phyloP scores from a whole-genome alignment of 2,797 vertebrate species.

The Ibycter americanus region DNA sequence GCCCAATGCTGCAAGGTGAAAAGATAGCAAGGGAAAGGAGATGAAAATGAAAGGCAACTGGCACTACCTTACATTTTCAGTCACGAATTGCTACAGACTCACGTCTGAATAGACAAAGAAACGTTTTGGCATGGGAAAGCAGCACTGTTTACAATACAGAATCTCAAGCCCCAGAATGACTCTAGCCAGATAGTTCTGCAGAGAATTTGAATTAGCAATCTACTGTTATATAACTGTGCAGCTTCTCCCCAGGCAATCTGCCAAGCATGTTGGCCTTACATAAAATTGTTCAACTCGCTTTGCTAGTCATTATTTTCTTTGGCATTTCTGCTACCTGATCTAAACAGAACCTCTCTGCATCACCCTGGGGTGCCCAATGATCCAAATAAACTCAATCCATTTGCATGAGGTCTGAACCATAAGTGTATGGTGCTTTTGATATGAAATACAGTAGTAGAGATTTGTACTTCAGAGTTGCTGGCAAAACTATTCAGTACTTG shows the following conservation, averaged over 20 bases:
- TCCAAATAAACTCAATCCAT: not conserved
- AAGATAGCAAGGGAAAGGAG: not conserved
- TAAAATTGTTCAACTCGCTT: constrained; percentile 39
- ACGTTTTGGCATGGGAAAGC: constrained; percentile 31
- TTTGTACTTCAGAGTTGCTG: not conserved
- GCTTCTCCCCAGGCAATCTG: constrained; percentile 56
- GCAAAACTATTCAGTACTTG: not conserved
- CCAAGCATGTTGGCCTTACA: constrained; percentile 50
- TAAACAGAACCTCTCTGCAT: constrained; percentile 14
- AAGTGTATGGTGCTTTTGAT: not conserved
- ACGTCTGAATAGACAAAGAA: constrained; percentile 50
- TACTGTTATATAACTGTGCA: constrained; percentile 45
- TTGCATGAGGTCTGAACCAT: not conserved
- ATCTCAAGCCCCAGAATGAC: constrained; percentile 49
- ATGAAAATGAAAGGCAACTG: constrained; percentile 15
- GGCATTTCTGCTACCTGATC: constrained; percentile 43
- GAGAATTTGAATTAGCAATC: constrained; percentile 63
- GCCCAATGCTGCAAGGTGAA: constrained; percentile 9
- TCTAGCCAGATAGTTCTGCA: constrained; percentile 24
- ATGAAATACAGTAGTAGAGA: not conserved
- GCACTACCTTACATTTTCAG: not conserved
- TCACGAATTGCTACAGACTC: constrained; percentile 53
- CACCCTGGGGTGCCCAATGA: not conserved
- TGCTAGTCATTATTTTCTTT: not conserved
- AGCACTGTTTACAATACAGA: constrained; percentile 56